These are phyloP conservation scores for Hylomyscus alleni DNA, from an alignment of 2,797 vertebrate species.

Conservation along the genomic window DNA sequence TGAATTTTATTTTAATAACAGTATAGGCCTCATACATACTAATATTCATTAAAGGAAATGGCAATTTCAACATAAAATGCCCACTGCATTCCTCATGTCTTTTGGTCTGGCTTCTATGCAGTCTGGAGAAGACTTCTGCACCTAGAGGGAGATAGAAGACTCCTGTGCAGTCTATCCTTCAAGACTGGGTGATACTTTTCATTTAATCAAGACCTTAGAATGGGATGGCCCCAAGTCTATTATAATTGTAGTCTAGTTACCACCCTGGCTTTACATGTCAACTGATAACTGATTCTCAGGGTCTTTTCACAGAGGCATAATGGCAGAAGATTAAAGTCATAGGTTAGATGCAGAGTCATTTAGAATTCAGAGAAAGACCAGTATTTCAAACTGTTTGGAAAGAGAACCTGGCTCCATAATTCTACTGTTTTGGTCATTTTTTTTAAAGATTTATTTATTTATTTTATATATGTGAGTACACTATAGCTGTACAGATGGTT, in stretches of 20 bases:
- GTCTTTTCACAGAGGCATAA: not conserved
- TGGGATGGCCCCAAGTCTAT: not conserved
- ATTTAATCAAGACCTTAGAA: not conserved
- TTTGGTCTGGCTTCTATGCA: not conserved
- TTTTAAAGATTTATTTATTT: no score
- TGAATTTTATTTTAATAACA: not conserved
- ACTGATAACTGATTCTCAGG: not conserved
- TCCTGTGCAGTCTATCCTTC: not conserved
- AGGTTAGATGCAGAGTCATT: not conserved
- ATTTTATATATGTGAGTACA: no score
- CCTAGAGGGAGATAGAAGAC: not conserved
- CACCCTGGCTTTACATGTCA: not conserved
- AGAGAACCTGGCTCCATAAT: not conserved
- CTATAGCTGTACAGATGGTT: no score
- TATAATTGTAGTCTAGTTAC: not conserved
- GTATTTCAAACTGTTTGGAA: not conserved
- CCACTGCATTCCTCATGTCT: not conserved
- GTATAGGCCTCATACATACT: no score
- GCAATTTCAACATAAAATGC: not conserved
- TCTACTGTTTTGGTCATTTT: not conserved
- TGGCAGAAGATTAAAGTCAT: not conserved
- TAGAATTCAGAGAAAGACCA: not conserved
- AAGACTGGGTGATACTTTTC: not conserved
- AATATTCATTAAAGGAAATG: not conserved
- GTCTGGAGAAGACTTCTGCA: not conserved